Evolutionary conservation across 2,888 invertebrate genomes (phyloP), one percentile per base, ranked within the genome.

Genomic region (Saturnia japonica): DNA sequence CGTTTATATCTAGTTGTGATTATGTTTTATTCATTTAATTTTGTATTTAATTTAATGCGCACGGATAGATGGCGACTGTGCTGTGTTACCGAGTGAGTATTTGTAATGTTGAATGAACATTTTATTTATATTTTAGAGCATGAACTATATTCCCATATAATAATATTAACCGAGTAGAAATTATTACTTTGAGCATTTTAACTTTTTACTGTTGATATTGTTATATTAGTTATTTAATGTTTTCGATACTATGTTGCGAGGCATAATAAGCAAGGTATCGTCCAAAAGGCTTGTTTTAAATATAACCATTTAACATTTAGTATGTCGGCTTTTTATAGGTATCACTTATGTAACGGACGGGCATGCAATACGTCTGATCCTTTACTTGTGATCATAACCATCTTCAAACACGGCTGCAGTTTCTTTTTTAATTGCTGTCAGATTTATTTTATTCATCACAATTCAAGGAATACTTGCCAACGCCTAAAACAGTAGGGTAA

Each of bases 31-130:
- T 69, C 76, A 72, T 73, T 62, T 76, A 75, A 73, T 72, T 76
- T 74, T 78, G 69, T 69, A 74, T 79, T 71, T 77, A 43, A 19
- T 68, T 68, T 28, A n/a, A n/a, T 47, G 82, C 77, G 73, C 74
- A 77, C 75, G 85, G 81, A 82, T 88, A 92, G 92, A 90, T 78
- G 91, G 89, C 75, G 91, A 91, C 78, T 86, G 82, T 87, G 76
- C 88, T 79, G 81, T 88, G 78, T 83, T 91, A 74, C 84, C 84
- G 80, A 84, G 92, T 92, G 77, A 92, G 92, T 91, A 91, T 82
- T 57, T 43, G 22, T n/a, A 16, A 62, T 14, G 28, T 62, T 34
- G 62, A 62, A 34, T 62, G 62, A 62, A 70, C 51, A 19, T 19
- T 47, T 4, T 34, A 34, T 6, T 1, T 19, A 47, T 71, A 51